Evolutionary conservation across 30 jellyfish, hydroid and myxozoan species (phyloP), one percentile per base, ranked within the genome.

Genomic region (Cassiopea andromeda): DNA sequence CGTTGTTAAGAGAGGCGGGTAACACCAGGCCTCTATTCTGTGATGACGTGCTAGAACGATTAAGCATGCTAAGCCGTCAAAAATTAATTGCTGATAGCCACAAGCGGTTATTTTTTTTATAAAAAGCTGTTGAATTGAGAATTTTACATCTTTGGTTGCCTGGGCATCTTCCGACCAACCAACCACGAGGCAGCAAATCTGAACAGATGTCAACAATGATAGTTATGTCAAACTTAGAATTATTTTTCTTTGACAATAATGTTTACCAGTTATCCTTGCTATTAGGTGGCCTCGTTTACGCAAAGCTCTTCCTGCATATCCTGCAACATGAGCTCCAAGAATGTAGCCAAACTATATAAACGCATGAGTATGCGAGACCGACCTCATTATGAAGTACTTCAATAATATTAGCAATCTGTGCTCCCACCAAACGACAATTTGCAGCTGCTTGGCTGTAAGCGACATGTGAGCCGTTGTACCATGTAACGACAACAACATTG

Each of bases 391-490:
- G 82, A 19, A 94, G 75, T 58, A 48, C 54, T 83, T 78, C 93
- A 2, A 94, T 60, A 79, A 94, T 82, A 69, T 89, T 77, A 46
- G 93, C 87, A 14, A 87, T 68, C 69, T 87, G 97, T 14, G 97
- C 98, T 16, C 98, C 99, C 10, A 95, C 97, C 68, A 95, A 78
- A 43, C 99, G 86, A n/a, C 92, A 69, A 89, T 95, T 95, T 44
- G 98, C 97, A 59, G 88, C 82, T 2, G 99, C 98, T 78, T 90
- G 94, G 75, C 84, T 90, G 60, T 95, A 95, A 9, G 97, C 96
- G 58, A 85, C 94, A 13, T 75, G 68, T 48, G 98, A 80, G 19
- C 99, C 99, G 14, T 78, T 78, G 48, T 89, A 49, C 99, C 99
- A 95, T 27, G 91, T 97, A 60, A 84, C 94, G 14, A 91, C 88